A percentile compares a stretch with the other conserved stretches of the same genome.
phyloP scores from a whole-genome alignment of 2,888 invertebrate species.

The Iselma pallidipennis region DNA sequence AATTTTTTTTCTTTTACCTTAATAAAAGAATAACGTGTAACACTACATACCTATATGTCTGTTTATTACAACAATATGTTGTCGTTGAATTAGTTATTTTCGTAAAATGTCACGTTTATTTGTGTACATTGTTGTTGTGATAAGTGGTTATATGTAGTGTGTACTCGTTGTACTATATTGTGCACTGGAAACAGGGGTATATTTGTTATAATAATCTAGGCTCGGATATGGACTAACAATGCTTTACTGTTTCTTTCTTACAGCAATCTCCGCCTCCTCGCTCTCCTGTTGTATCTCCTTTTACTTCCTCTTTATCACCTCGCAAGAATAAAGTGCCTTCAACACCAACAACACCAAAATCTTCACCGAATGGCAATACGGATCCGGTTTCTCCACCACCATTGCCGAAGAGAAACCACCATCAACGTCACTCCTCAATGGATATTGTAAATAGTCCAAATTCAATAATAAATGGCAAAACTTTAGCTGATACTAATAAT shows the following conservation, averaged over 20 bases:
- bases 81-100: neutral
- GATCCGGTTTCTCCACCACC: conserved; percentile 56
- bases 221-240: conserved; percentile 50
- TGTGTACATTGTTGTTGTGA: neutral
- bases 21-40: too few species aligned
- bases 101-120: neutral
- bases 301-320: conserved; percentile 36
- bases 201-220: conserved; percentile 22
- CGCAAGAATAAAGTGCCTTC: conserved; percentile 22
- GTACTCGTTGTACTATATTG: neutral
- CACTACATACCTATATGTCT: too few species aligned
- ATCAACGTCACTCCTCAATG: conserved; percentile 10
- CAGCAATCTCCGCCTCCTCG: conserved; percentile 50
- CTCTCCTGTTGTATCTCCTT: conserved; percentile 35
- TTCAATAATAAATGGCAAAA: conserved; percentile 38
- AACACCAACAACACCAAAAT: conserved; percentile 15
- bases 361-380: conserved; percentile 41
- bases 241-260: conserved; percentile 54
- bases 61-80: neutral
- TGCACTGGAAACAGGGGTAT: conserved; percentile 19
- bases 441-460: conserved; percentile 30
- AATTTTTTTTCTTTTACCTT: too few species aligned
- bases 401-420: conserved; percentile 59
- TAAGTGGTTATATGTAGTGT: neutral
- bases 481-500: conserved; percentile 35